Conservation (phyloP, 2,113 vertebrate genomes). For the Pomatorhinus ruficollis region DNA sequence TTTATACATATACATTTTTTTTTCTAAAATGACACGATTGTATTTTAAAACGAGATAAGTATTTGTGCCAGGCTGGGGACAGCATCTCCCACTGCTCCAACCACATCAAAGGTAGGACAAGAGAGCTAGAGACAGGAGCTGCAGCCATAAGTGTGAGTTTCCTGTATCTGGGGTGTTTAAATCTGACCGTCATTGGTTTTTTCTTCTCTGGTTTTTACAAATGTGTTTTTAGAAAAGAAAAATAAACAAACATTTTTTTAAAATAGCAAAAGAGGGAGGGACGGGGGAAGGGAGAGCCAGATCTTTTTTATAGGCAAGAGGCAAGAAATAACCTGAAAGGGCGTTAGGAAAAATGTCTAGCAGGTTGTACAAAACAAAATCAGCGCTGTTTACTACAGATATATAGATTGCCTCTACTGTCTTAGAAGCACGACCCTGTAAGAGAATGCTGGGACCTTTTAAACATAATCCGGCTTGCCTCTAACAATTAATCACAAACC, state of each 20-base stretch:
- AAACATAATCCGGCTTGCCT: not conserved
- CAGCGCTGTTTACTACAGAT: not conserved
- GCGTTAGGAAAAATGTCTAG: not conserved
- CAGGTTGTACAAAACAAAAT: not conserved
- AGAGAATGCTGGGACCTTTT: not conserved
- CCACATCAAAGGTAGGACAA: constrained; percentile 41
- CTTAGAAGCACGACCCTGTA: not conserved
- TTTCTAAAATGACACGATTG: not conserved
- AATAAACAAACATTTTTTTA: not conserved
- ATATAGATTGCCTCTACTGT: not conserved
- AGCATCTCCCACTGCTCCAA: constrained; percentile 45
- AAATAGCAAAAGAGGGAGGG: not conserved
- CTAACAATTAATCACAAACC: not conserved
- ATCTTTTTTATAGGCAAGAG: not conserved
- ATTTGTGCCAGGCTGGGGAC: constrained; percentile 20
- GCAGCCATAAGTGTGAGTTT: constrained; percentile 49
- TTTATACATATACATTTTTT: not conserved
- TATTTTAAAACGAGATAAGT: constrained; percentile 60
- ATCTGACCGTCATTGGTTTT: not conserved
- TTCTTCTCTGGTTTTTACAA: not conserved
- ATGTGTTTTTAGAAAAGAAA: constrained; percentile 6
- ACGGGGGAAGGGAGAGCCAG: not conserved
- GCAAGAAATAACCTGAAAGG: constrained; percentile 3
- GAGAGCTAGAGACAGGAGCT: constrained; percentile 24
- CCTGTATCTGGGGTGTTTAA: constrained; percentile 51